Percentiles rank a stretch among this genome's conserved stretches.
phyloP scores from a whole-genome alignment of 2,113 vertebrate genomes.

The Thryonomys swinderianus region DNA sequence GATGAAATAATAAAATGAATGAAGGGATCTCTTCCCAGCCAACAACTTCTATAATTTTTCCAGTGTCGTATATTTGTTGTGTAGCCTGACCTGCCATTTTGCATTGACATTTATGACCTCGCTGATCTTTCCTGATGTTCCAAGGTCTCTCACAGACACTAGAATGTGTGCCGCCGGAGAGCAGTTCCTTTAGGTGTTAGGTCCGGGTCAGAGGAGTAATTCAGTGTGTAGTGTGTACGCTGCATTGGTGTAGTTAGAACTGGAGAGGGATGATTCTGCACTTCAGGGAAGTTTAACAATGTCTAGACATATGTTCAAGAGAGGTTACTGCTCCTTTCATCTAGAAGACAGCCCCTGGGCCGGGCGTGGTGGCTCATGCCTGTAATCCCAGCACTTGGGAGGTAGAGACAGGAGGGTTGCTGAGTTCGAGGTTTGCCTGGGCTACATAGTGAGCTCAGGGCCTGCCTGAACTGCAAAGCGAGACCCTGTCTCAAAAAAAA shows the following conservation, averaged over 20 bases:
- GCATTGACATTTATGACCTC: background rate
- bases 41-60: background rate
- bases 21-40: background rate
- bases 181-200: background rate
- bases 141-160: background rate
- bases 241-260: background rate
- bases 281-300: background rate
- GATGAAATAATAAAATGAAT: background rate
- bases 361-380: too few species aligned
- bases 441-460: too few species aligned
- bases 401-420: too few species aligned
- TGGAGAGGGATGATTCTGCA: background rate
- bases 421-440: too few species aligned
- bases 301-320: background rate
- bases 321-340: background rate
- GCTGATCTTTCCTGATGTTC: background rate
- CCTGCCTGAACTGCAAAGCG: too few species aligned
- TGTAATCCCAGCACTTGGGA: too few species aligned
- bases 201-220: background rate
- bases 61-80: background rate
- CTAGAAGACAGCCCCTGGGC: background rate
- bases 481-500: too few species aligned
- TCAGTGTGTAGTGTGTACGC: background rate
- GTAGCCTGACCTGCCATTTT: background rate
- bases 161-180: background rate